phyloP scores from a whole-genome alignment of 2,113 vertebrate species.

The Hemichromis elongatus region DNA sequence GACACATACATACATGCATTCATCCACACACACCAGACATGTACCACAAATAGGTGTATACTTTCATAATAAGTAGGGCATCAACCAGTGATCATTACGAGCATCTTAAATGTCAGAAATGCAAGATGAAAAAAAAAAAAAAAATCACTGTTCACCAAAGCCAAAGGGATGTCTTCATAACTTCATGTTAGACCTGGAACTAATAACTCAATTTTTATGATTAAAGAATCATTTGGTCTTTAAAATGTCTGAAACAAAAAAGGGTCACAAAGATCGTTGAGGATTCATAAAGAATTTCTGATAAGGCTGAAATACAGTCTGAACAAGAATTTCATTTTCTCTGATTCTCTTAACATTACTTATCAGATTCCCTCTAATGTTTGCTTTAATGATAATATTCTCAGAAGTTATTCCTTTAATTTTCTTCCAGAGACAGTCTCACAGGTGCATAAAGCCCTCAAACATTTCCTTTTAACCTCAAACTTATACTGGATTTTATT shows the following conservation, averaged over 20 bases:
- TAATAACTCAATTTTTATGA: background rate
- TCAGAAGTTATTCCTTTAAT: background rate
- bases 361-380: background rate
- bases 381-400: background rate
- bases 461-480: background rate
- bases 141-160: background rate
- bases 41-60: background rate
- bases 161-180: background rate
- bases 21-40: background rate
- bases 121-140: background rate
- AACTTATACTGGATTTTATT: background rate
- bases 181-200: background rate
- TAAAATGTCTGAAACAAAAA: background rate
- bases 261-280: background rate
- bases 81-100: background rate
- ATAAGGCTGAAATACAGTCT: background rate
- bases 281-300: background rate
- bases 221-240: background rate
- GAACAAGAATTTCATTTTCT: background rate
- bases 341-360: background rate
- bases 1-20: background rate
- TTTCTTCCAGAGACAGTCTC: background rate
- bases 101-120: background rate
- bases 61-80: background rate
- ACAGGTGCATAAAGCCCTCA: background rate